Conservation (phyloP, 37 sponge, comb jelly and placozoan species). For the Aplysina aerophoba region DNA sequence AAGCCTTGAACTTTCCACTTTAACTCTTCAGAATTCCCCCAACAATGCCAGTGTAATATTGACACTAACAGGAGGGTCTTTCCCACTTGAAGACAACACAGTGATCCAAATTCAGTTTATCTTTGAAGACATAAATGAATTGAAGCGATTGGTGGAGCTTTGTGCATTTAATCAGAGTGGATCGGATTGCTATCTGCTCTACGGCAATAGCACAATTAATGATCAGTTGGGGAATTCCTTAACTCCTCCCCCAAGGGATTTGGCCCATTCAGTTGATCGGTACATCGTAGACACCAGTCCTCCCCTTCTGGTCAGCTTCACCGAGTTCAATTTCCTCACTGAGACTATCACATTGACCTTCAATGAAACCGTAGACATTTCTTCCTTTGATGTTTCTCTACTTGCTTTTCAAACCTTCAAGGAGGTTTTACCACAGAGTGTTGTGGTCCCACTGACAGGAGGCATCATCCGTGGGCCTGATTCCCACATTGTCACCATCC, state of each 20-base stretch:
- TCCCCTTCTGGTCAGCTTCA: conserved; percentile 71
- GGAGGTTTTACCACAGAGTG: conserved; percentile 31
- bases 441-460: conserved; percentile 60
- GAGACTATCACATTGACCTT: conserved; percentile 79
- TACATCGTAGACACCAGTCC: conserved; percentile 69
- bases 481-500: conserved; percentile 71
- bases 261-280: conserved; percentile 17
- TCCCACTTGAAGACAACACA: conserved; percentile 44
- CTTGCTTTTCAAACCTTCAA: conserved; percentile 85
- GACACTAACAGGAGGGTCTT: conserved; percentile 71
- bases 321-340: conserved; percentile 78
- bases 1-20: conserved; percentile 55
- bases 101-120: conserved; percentile 58
- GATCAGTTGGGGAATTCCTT: conserved; percentile 76
- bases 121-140: conserved; percentile 77
- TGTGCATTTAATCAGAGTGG: conserved; percentile 60
- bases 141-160: conserved; percentile 60
- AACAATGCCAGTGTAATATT: conserved; percentile 11
- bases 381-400: conserved; percentile 61
- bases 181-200: conserved; percentile 67
- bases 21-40: conserved; percentile 45
- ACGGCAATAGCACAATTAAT: conserved; percentile 38
- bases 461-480: conserved; percentile 47
- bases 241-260: not conserved
- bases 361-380: conserved; percentile 78